phyloP scores from a whole-genome alignment of 2,113 vertebrate genomes.

The Empidonax traillii region DNA sequence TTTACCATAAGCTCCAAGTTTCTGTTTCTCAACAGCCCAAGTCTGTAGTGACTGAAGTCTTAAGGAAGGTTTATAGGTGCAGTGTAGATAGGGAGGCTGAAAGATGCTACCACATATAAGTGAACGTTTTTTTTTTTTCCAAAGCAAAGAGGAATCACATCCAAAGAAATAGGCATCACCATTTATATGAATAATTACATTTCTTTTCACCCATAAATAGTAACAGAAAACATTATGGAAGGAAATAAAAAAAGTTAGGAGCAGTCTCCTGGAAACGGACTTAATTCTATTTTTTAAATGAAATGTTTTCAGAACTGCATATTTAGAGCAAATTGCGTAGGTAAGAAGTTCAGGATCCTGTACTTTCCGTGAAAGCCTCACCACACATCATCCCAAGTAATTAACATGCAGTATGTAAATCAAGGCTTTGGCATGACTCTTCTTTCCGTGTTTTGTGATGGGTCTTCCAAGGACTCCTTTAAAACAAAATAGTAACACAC shows the following conservation, averaged over 20 bases:
- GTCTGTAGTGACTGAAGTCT: neutral
- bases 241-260: neutral
- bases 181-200: neutral
- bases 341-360: neutral
- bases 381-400: neutral
- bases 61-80: neutral
- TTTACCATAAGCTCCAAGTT: neutral
- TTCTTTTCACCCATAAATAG: neutral
- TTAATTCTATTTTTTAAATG: neutral
- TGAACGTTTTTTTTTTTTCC: neutral
- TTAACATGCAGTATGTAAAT: neutral
- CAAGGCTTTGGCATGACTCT: accelerated
- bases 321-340: neutral
- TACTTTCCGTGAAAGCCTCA: neutral
- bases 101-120: neutral
- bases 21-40: neutral
- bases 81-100: neutral
- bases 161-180: neutral
- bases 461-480: slow-evolving; percentile 66
- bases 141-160: neutral
- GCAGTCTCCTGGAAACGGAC: neutral
- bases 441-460: neutral
- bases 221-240: neutral
- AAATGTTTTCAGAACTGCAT: neutral
- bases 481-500: slow-evolving; percentile 74